Evolutionary conservation across 2,113 vertebrate species (phyloP).

Genomic region (Crotophaga sulcirostris): DNA sequence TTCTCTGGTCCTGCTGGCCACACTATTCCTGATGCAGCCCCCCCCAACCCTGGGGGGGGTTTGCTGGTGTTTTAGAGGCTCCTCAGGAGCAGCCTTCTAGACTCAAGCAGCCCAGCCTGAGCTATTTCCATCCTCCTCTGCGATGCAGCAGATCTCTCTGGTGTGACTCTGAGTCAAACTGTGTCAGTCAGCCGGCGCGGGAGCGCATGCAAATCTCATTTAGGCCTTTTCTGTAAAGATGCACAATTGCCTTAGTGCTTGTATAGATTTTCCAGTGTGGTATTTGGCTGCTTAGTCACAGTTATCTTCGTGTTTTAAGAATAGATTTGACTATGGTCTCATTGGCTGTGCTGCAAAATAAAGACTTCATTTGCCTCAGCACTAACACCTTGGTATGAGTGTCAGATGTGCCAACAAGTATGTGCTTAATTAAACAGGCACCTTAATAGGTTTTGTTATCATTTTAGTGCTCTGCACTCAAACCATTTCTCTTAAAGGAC

Average conservation of each 20-base stretch:
- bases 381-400: slow-evolving; percentile 3
- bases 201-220: neutral
- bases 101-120: neutral
- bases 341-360: neutral
- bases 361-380: slow-evolving; percentile 16
- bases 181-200: neutral
- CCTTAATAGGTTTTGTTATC: slow-evolving; percentile 43
- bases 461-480: neutral
- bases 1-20: no score
- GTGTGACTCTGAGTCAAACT: slow-evolving; percentile 19
- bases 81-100: neutral
- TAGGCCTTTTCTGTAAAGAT: neutral
- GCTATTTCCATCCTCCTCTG: neutral
- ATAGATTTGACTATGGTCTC: neutral
- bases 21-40: no score
- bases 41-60: rapidly evolving
- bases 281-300: slow-evolving; percentile 39
- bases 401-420: neutral
- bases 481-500: neutral
- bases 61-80: neutral
- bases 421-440: slow-evolving; percentile 43
- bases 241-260: neutral
- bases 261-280: slow-evolving; percentile 18
- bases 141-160: neutral
- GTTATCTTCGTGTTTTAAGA: slow-evolving; percentile 14